These are phyloP conservation scores for Okapia johnstoni DNA, from an alignment of 2,113 vertebrate genomes.

Conservation along the genomic window DNA sequence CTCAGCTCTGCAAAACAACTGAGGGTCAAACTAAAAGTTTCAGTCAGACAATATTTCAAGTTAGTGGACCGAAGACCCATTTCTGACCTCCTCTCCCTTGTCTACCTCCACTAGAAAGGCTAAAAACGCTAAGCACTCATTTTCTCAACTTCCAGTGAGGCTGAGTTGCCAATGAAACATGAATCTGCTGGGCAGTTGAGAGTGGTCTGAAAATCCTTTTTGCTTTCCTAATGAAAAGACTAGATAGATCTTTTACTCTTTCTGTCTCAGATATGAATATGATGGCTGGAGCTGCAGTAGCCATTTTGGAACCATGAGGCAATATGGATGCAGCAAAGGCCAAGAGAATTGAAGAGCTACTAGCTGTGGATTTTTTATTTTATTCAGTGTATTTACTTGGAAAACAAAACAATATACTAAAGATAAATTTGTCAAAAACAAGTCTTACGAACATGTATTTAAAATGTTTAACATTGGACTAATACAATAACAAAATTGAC, in stretches of 20 bases:
- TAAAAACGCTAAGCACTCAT: neutral
- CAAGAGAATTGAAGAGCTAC: neutral
- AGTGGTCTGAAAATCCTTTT: neutral
- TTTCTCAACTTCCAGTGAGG: neutral
- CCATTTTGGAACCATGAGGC: slow-evolving; percentile 1
- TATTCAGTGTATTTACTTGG: neutral
- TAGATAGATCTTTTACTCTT: neutral
- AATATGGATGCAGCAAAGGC: neutral
- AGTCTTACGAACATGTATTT: neutral
- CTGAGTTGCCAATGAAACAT: neutral
- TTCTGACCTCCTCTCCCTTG: neutral
- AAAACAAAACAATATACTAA: neutral
- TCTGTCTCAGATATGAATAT: neutral
- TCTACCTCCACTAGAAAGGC: neutral
- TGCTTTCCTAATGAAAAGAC: neutral
- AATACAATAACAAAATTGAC: neutral
- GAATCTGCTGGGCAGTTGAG: neutral
- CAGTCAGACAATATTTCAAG: neutral
- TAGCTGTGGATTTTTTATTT: neutral
- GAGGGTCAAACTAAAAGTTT: neutral
- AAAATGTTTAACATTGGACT: neutral
- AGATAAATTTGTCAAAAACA: neutral
- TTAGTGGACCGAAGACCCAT: neutral
- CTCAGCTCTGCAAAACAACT: neutral
- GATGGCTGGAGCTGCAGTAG: neutral